A percentile compares a stretch with the other conserved stretches of the same genome.
These are phyloP conservation scores for Plumapathes pennacea DNA, from an alignment of 92 coral and sea anemone species.

Conservation along the genomic window DNA sequence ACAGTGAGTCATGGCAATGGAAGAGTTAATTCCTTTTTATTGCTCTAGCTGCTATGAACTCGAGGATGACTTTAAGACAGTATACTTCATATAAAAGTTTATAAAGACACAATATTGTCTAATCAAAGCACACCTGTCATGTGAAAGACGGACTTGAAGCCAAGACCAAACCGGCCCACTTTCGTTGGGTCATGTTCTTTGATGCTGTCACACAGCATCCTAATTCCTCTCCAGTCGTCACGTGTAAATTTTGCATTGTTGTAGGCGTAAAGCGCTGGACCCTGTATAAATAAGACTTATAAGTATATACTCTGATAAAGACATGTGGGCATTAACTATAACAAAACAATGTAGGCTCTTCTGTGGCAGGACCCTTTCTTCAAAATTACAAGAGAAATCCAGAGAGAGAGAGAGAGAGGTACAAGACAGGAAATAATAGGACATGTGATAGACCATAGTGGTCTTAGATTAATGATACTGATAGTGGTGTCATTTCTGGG, in stretches of 20 bases:
- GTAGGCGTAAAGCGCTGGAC: slow-evolving; percentile 57
- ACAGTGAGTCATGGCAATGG: too few relatives aligned
- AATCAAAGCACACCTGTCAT: slow-evolving; percentile 39
- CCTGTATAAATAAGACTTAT: slow-evolving; percentile 10
- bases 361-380: too few relatives aligned
- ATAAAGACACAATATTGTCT: not conserved
- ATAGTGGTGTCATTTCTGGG: too few relatives aligned
- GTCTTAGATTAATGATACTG: too few relatives aligned
- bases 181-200: slow-evolving; percentile 59
- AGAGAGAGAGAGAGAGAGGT: not conserved
- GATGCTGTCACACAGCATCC: slow-evolving; percentile 45
- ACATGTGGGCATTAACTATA: too few relatives aligned
- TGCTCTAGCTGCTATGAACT: too few relatives aligned
- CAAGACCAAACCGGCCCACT: slow-evolving; percentile 67
- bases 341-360: too few relatives aligned
- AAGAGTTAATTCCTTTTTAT: too few relatives aligned
- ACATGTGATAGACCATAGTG: not conserved
- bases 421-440: not conserved
- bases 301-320: too few relatives aligned
- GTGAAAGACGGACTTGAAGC: slow-evolving; percentile 64
- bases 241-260: slow-evolving; percentile 36
- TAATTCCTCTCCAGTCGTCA: slow-evolving; percentile 55
- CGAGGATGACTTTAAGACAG: too few relatives aligned
- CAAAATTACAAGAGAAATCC: not conserved
- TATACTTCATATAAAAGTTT: too few relatives aligned